Base-by-base conservation (phyloP, 2,888 invertebrate species). In the Linyphia triangularis region DNA sequence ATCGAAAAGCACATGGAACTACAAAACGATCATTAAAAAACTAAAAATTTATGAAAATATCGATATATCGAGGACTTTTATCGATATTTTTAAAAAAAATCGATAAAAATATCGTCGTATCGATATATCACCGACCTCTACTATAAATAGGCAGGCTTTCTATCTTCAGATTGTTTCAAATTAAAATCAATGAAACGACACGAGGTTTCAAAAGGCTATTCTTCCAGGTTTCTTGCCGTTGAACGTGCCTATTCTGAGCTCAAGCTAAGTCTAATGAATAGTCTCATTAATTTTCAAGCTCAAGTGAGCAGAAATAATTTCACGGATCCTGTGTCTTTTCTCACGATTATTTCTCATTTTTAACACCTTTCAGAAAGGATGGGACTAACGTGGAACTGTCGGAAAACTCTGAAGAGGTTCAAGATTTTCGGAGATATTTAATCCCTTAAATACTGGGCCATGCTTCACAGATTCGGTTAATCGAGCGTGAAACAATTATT, bases 311-410 rank as follows among this genome's bases (percentile, higher is more conserved):
- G 72, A 72, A 82, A 70, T 83, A 43, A 83, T 73, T 83, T 73
- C 73, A 65, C 30, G 73, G 73, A 65, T 73, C 65, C 73, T 22
- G 73, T 73, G 51, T 83, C 73, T 61, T 67, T 77, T 85, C 69
- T 67, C 77, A 69, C 67, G 69, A 85, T 85, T 85, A 77, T 85
- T 77, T 69, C 77, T 61, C 77, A 85, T 77, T 77, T 75, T 85
- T 85, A 85, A 77, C 85, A 85, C 77, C 77, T 69, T 77, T 28
- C 30, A n/a, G 85, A n/a, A 61, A 19, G 37, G 16, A 51, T 37
- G 13, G n/a, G 63, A 67, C 33, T 84, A 30, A 51, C 37, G 40
- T 69, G 69, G 57, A 85, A 77, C 59, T 51, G 69, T 67, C 59
- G 69, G 61, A 37, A 61, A 28, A 40, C 63, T 26, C 28, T 6